phyloP scores from a whole-genome alignment of 2,797 vertebrate species.

The Alauda arvensis region DNA sequence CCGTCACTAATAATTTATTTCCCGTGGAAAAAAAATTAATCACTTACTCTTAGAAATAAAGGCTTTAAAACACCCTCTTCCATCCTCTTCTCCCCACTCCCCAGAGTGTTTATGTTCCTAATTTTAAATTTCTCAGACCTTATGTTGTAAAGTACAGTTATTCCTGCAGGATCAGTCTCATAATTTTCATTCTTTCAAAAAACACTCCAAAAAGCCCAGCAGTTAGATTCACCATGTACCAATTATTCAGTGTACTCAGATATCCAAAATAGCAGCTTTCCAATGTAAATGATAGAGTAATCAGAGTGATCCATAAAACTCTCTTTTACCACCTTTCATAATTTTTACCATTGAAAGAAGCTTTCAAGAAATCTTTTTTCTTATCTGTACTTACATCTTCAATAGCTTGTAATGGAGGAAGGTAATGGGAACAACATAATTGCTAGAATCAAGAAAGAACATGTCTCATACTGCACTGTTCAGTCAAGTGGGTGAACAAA shows the following conservation, averaged over 20 bases:
- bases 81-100: accelerated
- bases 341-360: not conserved
- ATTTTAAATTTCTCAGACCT: not conserved
- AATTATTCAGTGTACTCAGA: not conserved
- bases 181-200: not conserved
- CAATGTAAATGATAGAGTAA: not conserved
- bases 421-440: slow-evolving; percentile 2
- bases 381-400: not conserved
- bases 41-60: not conserved
- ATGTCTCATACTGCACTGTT: not conserved
- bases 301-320: not conserved
- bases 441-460: not conserved
- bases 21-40: not conserved
- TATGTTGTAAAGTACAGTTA: not conserved
- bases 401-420: not conserved
- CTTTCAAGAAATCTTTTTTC: not conserved
- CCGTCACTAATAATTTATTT: not conserved
- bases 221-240: not conserved
- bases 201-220: not conserved
- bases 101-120: not conserved
- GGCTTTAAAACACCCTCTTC: not conserved
- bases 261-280: not conserved
- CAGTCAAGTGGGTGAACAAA: slow-evolving; percentile 9
- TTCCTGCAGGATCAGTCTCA: not conserved
- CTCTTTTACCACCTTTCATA: not conserved